Conservation (phyloP, 2,888 invertebrate species). For the Yponomeuta cagnagella region DNA sequence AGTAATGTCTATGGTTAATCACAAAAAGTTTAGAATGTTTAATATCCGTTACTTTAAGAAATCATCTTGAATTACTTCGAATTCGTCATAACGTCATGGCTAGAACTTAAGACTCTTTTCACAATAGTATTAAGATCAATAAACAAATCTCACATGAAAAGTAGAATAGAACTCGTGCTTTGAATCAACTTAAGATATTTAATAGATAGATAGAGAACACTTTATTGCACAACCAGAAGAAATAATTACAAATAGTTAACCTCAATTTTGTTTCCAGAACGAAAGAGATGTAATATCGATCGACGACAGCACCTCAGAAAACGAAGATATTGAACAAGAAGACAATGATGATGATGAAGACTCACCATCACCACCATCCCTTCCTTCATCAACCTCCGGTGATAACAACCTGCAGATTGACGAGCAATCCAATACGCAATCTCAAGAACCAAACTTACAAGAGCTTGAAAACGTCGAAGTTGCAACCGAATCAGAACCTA, state of each 20-base stretch:
- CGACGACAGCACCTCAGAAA: slow-evolving; percentile 13
- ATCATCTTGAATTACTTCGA: too few species aligned
- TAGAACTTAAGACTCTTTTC: too few species aligned
- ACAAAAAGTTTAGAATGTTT: too few species aligned
- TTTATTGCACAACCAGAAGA: too few species aligned
- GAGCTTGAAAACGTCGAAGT: slow-evolving; percentile 1
- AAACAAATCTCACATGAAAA: too few species aligned
- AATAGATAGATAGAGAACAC: background rate
- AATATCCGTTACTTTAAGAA: too few species aligned
- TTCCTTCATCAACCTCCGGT: background rate
- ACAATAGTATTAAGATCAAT: too few species aligned
- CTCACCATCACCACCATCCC: background rate
- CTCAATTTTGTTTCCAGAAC: background rate
- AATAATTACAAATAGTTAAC: too few species aligned
- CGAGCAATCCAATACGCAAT: slow-evolving; percentile 7
- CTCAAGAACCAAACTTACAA: background rate
- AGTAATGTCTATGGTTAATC: too few species aligned
- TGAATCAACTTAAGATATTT: background rate
- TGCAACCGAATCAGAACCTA: background rate
- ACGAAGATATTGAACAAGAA: background rate
- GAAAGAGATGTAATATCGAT: slow-evolving; percentile 12
- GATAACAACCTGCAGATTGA: slow-evolving; percentile 12
- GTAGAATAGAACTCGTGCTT: too few species aligned
- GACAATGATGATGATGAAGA: background rate
- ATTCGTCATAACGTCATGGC: too few species aligned